Conservation (phyloP, 1,140 invertebrate species). For the Ceratitis capitata region DNA sequence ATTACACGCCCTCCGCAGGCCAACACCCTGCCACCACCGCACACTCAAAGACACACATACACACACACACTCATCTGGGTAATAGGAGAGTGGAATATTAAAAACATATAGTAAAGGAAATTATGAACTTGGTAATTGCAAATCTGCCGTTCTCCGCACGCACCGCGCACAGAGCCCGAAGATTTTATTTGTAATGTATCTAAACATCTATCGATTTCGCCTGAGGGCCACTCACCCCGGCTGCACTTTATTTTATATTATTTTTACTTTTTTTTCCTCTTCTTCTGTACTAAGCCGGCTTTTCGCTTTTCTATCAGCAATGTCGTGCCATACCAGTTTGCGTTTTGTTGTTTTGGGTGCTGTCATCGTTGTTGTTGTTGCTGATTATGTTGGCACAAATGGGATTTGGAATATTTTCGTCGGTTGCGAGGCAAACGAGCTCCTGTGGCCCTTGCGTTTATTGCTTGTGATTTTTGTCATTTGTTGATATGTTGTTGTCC, state of each 20-base stretch:
- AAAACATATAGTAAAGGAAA: not conserved
- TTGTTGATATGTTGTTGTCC: too few species aligned
- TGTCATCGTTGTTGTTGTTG: conserved; percentile 24
- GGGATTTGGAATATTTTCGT: not conserved
- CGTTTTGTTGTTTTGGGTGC: not conserved
- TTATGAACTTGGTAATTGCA: not conserved
- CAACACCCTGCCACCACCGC: too few species aligned
- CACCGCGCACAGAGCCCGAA: not conserved
- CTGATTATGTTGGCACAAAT: not conserved
- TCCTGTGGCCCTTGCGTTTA: too few species aligned
- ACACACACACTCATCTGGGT: too few species aligned
- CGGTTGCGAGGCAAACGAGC: not conserved
- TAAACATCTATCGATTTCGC: not conserved
- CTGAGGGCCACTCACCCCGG: not conserved
- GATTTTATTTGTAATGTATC: not conserved
- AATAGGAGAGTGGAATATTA: not conserved
- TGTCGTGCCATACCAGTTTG: not conserved
- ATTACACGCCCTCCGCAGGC: not conserved
- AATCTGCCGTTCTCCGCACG: not conserved
- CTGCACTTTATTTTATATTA: not conserved
- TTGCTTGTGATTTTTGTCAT: too few species aligned
- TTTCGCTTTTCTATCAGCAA: too few species aligned
- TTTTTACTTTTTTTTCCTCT: too few species aligned
- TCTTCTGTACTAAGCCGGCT: not conserved
- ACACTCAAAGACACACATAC: too few species aligned